Evolutionary conservation across 2,888 invertebrate species (phyloP), one percentile per base, ranked within the genome.

Genomic region (Ernsta delagoae): DNA sequence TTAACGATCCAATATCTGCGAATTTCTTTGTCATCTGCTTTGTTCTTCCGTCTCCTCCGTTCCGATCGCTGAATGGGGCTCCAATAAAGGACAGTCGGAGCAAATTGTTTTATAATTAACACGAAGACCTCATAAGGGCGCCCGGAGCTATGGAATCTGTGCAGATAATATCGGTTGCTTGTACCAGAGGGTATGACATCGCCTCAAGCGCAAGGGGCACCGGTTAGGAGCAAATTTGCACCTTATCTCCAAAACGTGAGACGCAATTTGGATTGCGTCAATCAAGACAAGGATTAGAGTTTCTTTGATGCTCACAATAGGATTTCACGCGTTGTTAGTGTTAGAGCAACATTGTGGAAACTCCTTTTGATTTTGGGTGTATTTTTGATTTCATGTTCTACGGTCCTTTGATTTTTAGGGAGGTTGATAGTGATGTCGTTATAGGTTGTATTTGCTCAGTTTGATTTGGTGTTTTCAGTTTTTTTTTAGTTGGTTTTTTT

Each of bases 261-360:
- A 73, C 48, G 31, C 59, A 72, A 61, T 75, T 76, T n/a, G 50
- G 45, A 54, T 57, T 68, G 70, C 16, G 59, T 41, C 45, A 6
- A 7, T 16, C 31, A 72, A 65, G 74, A 74, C 72, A 73, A 75
- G 84, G 82, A 86, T 86, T 84, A 83, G 79, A 81, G 78, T 83
- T 82, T 87, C 91, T 92, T 92, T 92, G 92, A 92, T 83, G 89
- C 84, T 87, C 83, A 83, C 88, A 92, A 92, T 88, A 86, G 85
- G 91, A 92, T 92, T 92, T 92, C 87, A 91, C 89, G 92, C 86
- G 81, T 91, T 86, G 91, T 91, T 92, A 92, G 89, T 87, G 86
- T 81, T 86, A 84, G 85, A 87, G 88, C 84, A 90, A 88, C 88
- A 90, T 83, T 86, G 86, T 85, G 87, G 86, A 92, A 86, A 84